Evolutionary conservation across 2,113 vertebrate species (phyloP).

Genomic region (Heterocephalus glaber): DNA sequence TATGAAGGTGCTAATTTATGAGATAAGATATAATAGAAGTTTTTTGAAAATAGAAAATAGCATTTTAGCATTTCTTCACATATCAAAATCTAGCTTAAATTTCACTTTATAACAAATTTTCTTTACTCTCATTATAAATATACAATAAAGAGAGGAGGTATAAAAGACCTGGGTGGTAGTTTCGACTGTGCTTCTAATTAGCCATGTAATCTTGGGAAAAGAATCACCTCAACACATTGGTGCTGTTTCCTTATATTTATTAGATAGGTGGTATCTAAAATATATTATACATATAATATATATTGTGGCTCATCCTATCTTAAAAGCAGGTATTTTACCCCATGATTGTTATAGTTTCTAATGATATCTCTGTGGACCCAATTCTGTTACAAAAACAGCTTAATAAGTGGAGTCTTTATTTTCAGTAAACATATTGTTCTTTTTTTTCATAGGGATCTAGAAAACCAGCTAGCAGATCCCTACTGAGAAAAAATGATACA

Average conservation of each 20-base stretch:
- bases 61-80: constrained; percentile 27
- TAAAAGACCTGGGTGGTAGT: neutral
- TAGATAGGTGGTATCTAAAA: neutral
- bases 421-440: neutral
- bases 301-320: neutral
- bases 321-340: neutral
- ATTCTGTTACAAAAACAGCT: neutral
- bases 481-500: neutral
- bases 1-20: neutral
- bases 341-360: neutral
- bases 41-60: neutral
- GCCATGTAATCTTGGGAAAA: neutral
- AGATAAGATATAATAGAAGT: neutral
- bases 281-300: no score
- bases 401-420: constrained; percentile 24
- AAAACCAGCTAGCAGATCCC: neutral
- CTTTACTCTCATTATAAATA: neutral
- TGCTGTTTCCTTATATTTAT: neutral
- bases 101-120: constrained; percentile 42
- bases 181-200: neutral
- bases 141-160: neutral
- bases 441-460: neutral
- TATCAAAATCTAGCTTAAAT: constrained; percentile 27
- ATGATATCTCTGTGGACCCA: neutral
- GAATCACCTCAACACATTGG: neutral